A percentile compares a stretch with the other conserved stretches of the same genome.
phyloP scores from a whole-genome alignment of 2,797 vertebrate species.

The Orestias chungarensis region DNA sequence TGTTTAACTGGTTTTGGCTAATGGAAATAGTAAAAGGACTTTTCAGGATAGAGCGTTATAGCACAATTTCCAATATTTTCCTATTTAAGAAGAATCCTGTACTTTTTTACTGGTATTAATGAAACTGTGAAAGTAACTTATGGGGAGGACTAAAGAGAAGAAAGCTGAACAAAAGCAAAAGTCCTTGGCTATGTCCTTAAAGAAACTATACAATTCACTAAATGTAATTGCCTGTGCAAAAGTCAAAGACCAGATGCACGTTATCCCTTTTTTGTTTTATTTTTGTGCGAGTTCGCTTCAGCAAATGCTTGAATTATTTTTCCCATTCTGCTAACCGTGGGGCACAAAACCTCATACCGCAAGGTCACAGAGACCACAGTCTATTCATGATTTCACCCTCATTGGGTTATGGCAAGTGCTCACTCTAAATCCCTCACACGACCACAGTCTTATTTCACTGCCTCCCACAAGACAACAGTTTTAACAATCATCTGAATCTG shows the following conservation, averaged over 20 bases:
- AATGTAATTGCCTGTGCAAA: conserved; percentile 2
- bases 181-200: conserved; percentile 3
- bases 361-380: conserved; percentile 70
- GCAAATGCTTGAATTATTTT: conserved; percentile 43
- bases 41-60: not conserved
- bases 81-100: not conserved
- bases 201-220: conserved; percentile 17
- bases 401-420: conserved; percentile 52
- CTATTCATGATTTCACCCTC: conserved; percentile 69
- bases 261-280: conserved; percentile 6
- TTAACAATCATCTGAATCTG: conserved; percentile 71
- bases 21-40: not conserved
- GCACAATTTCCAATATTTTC: not conserved
- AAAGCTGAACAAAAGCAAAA: not conserved
- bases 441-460: conserved; percentile 60
- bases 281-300: conserved; percentile 13
- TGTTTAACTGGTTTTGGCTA: not conserved
- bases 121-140: not conserved
- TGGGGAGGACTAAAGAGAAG: not conserved
- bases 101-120: not conserved
- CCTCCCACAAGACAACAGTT: conserved; percentile 62
- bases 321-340: conserved; percentile 50
- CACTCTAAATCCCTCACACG: conserved; percentile 23
- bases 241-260: not conserved
- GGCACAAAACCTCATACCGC: conserved; percentile 65